Evolutionary conservation across 2,888 invertebrate genomes (phyloP).

Genomic region (Cryptocephalus moraei): DNA sequence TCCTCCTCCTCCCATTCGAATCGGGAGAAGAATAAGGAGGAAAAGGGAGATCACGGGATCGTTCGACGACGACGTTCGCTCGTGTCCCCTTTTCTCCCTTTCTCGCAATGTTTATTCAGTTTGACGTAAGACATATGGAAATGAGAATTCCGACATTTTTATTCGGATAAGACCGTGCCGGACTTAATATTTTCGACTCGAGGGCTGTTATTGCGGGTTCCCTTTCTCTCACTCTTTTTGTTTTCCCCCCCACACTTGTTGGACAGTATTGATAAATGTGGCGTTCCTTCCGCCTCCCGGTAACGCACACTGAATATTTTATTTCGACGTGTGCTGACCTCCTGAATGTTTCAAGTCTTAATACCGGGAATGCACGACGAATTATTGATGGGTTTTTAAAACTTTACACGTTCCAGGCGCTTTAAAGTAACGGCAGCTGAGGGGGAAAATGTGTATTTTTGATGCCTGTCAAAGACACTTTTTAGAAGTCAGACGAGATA

Average conservation of each 20-base stretch:
- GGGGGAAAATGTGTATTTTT: too few relatives aligned
- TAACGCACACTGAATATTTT: slow-evolving; percentile 14
- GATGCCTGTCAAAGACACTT: too few relatives aligned
- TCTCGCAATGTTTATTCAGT: neutral
- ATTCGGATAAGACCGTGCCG: neutral
- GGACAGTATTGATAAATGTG: slow-evolving; percentile 15
- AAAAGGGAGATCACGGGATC: too few relatives aligned
- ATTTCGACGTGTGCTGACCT: slow-evolving; percentile 6
- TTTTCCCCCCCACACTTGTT: slow-evolving; percentile 13
- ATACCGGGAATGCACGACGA: slow-evolving; percentile 6
- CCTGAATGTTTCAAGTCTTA: slow-evolving; percentile 19
- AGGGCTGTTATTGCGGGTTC: slow-evolving; percentile 5
- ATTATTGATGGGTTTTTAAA: too few relatives aligned
- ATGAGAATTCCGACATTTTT: neutral
- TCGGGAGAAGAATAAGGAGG: too few relatives aligned
- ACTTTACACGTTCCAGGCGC: too few relatives aligned
- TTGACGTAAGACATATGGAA: slow-evolving; percentile 1
- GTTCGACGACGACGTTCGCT: too few relatives aligned
- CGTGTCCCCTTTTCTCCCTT: too few relatives aligned
- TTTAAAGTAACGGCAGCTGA: too few relatives aligned
- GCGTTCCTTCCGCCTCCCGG: too few relatives aligned
- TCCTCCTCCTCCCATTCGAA: too few relatives aligned
- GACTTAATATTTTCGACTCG: slow-evolving; percentile 6
- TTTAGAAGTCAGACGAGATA: too few relatives aligned
- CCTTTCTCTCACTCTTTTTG: slow-evolving; percentile 3